Conservation (phyloP, 2,888 invertebrate genomes). For the Tachina lurida region DNA sequence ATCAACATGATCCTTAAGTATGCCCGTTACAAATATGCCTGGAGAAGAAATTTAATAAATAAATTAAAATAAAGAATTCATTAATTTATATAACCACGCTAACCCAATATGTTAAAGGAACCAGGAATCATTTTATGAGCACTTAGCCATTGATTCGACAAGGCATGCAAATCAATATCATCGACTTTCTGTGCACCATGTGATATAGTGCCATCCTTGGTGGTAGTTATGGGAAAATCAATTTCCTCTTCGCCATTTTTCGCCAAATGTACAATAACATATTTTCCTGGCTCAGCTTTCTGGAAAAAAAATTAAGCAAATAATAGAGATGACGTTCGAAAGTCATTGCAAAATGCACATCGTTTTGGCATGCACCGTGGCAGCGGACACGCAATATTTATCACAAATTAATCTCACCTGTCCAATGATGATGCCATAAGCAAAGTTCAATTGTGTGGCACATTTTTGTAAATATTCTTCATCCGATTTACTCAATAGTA, state of each 20-base stretch:
- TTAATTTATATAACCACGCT: conserved; percentile 77
- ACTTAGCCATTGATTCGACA: conserved; percentile 89
- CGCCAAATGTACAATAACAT: conserved; percentile 91
- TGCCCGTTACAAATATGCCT: conserved; percentile 90
- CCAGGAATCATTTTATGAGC: conserved; percentile 95
- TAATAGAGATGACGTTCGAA: conserved; percentile 39
- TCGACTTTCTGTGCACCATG: conserved; percentile 72
- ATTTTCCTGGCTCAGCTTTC: conserved; percentile 86
- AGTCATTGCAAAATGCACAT: background rate
- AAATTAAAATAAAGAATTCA: background rate
- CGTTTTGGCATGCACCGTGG: background rate
- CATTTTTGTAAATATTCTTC: conserved; percentile 87
- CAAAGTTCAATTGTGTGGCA: conserved; percentile 86
- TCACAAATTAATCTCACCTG: conserved; percentile 85
- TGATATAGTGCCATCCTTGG: conserved; percentile 73
- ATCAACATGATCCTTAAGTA: conserved; percentile 85
- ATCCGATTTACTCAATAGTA: conserved; percentile 88
- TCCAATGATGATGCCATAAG: conserved; percentile 90
- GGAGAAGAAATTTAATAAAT: conserved; percentile 42
- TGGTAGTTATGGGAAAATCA: conserved; percentile 75
- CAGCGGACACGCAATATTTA: background rate
- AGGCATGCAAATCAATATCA: conserved; percentile 77
- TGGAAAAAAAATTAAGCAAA: conserved; percentile 58
- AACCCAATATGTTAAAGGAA: conserved; percentile 92
- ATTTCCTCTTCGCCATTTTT: conserved; percentile 87